phyloP scores from a whole-genome alignment of 1,140 invertebrate species.

The Nephila pilipes region DNA sequence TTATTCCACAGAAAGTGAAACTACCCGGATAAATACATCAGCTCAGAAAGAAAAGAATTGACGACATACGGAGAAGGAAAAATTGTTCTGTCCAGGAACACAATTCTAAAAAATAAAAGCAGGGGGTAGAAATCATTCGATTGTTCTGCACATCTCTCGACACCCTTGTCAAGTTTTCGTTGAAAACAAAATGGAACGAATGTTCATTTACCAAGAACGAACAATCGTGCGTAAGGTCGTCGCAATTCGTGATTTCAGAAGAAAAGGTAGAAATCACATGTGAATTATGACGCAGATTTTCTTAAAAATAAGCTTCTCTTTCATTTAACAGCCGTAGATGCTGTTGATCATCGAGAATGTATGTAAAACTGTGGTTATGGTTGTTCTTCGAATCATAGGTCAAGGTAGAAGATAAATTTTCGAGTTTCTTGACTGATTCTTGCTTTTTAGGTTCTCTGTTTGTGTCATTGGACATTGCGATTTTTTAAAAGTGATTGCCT shows the following conservation, averaged over 20 bases:
- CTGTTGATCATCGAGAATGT: not conserved
- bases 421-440: not conserved
- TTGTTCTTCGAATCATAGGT: not conserved
- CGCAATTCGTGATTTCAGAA: not conserved
- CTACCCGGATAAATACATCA: not conserved
- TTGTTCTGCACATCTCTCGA: slow-evolving; percentile 17
- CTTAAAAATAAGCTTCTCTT: not conserved
- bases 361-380: not conserved
- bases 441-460: not conserved
- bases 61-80: not conserved
- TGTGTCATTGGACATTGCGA: not conserved
- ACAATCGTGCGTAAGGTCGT: slow-evolving; percentile 21
- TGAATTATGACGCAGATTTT: not conserved
- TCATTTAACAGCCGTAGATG: not conserved
- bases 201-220: slow-evolving; percentile 17
- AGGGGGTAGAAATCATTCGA: not conserved
- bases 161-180: not conserved
- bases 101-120: not conserved
- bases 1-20: not conserved
- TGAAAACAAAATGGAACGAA: not conserved
- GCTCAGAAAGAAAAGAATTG: not conserved
- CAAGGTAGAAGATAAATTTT: not conserved
- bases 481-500: not conserved
- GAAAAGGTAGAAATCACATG: not conserved
- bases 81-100: not conserved